These are phyloP conservation scores for Hypselothyrea guttata DNA, from an alignment of 2,888 invertebrate species.

Conservation along the genomic window DNA sequence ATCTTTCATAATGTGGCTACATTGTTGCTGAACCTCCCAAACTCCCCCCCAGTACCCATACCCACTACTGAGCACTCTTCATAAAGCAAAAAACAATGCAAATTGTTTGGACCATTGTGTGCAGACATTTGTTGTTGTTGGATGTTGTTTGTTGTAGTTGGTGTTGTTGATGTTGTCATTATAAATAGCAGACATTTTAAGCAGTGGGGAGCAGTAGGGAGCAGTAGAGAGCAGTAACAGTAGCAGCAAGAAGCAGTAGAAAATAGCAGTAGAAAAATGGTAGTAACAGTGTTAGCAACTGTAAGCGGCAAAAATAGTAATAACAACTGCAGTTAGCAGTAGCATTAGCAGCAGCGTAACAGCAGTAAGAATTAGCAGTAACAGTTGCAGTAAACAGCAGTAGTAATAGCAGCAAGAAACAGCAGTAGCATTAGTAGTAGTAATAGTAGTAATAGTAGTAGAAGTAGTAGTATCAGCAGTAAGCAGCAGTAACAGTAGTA, in stretches of 20 bases:
- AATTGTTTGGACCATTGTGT: conserved; percentile 68
- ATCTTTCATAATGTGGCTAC: conserved; percentile 63
- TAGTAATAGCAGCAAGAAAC: too few species aligned
- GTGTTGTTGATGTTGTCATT: conserved; percentile 30
- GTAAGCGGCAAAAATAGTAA: too few species aligned
- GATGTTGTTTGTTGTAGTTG: conserved; percentile 32
- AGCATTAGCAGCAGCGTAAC: conserved; percentile 4
- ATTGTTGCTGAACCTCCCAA: conserved; percentile 33
- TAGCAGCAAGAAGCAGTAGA: too few species aligned
- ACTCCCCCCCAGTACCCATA: too few species aligned
- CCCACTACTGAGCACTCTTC: neutral
- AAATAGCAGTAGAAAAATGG: conserved; percentile 22
- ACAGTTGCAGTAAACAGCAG: too few species aligned
- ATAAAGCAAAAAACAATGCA: conserved; percentile 45
- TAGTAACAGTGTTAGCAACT: too few species aligned
- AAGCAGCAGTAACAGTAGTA: too few species aligned
- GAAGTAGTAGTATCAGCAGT: too few species aligned
- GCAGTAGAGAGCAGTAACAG: conserved; percentile 20
- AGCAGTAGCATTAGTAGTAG: too few species aligned
- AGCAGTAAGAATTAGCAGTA: too few species aligned
- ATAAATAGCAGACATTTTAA: conserved; percentile 24
- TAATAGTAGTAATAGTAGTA: too few species aligned
- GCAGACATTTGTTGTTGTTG: conserved; percentile 56
- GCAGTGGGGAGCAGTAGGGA: too few species aligned
- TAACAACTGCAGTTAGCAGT: conserved; percentile 5